Base-by-base conservation (phyloP, 1,140 invertebrate genomes). In the Saxidomus purpurata region DNA sequence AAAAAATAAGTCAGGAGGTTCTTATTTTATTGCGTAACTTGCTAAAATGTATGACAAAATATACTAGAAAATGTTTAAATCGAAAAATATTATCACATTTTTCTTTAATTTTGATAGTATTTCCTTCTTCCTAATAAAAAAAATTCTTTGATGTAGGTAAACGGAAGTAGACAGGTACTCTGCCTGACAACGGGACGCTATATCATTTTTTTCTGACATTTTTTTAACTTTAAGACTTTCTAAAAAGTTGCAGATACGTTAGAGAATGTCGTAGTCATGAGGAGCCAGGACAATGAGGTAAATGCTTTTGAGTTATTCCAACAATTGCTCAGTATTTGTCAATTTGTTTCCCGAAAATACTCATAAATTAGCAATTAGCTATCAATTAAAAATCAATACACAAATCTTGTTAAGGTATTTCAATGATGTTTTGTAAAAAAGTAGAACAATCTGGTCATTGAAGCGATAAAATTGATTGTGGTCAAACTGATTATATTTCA, bases 141-240 rank as follows among this genome's bases (percentile, higher is more conserved):
- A n/a, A n/a, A n/a, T 49, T 67, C n/a, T 63, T 69, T 69, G 85
- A 19, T 80, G 22, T 80, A 89, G 80, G 88, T 43, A 76, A 87
- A 52, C 86, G 89, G 89, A 92, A 89, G 43, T 89, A 61, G 89
- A 52, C 91, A 87, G 82, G 91, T 92, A 85, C 77, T 89, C 81
- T 88, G 86, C 89, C 67, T 90, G 87, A 88, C 89, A 92, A 90
- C 89, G 87, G 63, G 79, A 81, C 77, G 59, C 79, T 69, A 11
- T 67, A 34, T 77, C 25, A 36, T 31, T 38, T 80, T 59, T 49
- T n/a, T 0, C 17, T 69, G 63, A 81, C 79, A 69, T 81, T 83
- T 81, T 47, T 55, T 38, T 76, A n/a, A 71, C 59, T 28, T 63
- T 28, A 63, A n/a, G 19, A 22, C 22, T 11, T 55, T 67, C 9